Evolutionary conservation across 2,888 invertebrate genomes (phyloP).

Genomic region (Cetonia aurata): DNA sequence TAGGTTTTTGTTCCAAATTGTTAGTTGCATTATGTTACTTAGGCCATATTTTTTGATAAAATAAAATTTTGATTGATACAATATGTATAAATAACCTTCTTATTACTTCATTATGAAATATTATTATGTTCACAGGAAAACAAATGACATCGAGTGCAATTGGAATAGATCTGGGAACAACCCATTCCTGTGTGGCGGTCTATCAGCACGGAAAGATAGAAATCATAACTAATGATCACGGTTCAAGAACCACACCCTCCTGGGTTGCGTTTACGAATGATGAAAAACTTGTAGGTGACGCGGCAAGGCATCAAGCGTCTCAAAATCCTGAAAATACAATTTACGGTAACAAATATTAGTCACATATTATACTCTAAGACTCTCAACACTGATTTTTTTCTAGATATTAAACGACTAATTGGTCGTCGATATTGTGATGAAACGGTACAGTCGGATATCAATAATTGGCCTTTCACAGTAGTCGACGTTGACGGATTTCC

Average conservation of each 20-base stretch:
- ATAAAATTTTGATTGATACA: too few species aligned
- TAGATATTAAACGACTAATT: conserved; percentile 56
- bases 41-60: too few species aligned
- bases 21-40: too few species aligned
- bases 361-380: conserved; percentile 51
- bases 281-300: conserved; percentile 43
- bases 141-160: conserved; percentile 27
- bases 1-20: too few species aligned
- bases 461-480: conserved; percentile 51
- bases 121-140: conserved; percentile 48
- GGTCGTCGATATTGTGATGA: conserved; percentile 53
- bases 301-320: conserved; percentile 42
- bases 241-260: conserved; percentile 46
- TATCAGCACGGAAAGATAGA: conserved; percentile 43
- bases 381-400: too few species aligned
- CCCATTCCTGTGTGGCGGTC: conserved; percentile 49
- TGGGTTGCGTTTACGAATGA: conserved; percentile 46
- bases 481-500: conserved; percentile 47
- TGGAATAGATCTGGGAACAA: conserved; percentile 51
- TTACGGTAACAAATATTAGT: conserved; percentile 47
- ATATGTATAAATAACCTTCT: too few species aligned
- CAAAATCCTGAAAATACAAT: conserved; percentile 47
- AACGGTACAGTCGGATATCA: conserved; percentile 51
- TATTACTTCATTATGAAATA: too few species aligned
- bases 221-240: conserved; percentile 46